These are phyloP conservation scores for Coronaproctus castanopsis DNA, from an alignment of 2,888 invertebrate genomes.

Conservation along the genomic window DNA sequence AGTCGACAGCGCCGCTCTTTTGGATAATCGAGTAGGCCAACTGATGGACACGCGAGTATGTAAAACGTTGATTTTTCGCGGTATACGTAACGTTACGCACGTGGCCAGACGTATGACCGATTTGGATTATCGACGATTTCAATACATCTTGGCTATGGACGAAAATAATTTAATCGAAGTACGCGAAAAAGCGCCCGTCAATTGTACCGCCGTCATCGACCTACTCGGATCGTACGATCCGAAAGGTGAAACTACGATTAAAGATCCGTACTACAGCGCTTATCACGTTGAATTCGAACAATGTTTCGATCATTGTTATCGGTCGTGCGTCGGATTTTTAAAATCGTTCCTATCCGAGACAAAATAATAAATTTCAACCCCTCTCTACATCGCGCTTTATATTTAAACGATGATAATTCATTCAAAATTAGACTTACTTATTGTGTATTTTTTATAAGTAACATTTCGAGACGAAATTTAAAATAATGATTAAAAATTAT, in stretches of 20 bases:
- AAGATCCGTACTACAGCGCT: neutral
- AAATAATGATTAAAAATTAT: no score
- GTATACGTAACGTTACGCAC: no score
- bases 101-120: no score
- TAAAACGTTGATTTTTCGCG: neutral
- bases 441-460: no score
- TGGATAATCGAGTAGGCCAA: neutral
- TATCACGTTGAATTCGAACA: no score
- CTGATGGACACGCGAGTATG: neutral
- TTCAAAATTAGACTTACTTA: no score
- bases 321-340: neutral
- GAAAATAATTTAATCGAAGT: neutral
- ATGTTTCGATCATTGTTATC: neutral
- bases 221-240: neutral
- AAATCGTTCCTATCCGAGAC: no score
- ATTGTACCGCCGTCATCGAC: neutral
- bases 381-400: no score
- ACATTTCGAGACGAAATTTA: no score
- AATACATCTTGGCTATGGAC: neutral
- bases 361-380: no score
- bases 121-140: neutral
- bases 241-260: neutral
- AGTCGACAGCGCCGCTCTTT: neutral
- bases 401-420: no score
- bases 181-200: neutral